Evolutionary conservation across 2,113 vertebrate species (phyloP).

Genomic region (Notothenia coriiceps): DNA sequence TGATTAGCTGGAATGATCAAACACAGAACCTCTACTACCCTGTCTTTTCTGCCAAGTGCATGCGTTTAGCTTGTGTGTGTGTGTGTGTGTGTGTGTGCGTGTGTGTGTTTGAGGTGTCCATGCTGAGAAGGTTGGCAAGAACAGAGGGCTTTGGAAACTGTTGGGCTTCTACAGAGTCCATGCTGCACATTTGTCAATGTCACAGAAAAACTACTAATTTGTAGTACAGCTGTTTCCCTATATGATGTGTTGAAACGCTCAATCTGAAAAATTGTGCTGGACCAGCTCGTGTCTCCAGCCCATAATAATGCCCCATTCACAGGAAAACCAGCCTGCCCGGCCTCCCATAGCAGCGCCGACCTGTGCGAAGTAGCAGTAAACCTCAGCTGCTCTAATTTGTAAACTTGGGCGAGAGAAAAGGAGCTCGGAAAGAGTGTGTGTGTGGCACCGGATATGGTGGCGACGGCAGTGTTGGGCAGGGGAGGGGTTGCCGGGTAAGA

Average conservation of each 20-base stretch:
- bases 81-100: background rate
- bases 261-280: constrained; percentile 77
- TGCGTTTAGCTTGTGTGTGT: constrained; percentile 11
- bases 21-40: constrained; percentile 30
- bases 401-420: constrained; percentile 71
- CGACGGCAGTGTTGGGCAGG: constrained; percentile 25
- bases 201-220: constrained; percentile 81
- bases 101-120: constrained; percentile 32
- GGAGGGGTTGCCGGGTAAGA: constrained; percentile 26
- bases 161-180: constrained; percentile 56
- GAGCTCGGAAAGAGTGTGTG: constrained; percentile 15
- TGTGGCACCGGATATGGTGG: constrained; percentile 59
- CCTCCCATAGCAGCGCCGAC: constrained; percentile 32
- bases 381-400: constrained; percentile 84
- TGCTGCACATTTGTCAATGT: constrained; percentile 85
- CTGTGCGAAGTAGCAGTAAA: constrained; percentile 70
- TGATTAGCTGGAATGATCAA: constrained; percentile 51
- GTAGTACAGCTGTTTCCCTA: constrained; percentile 86
- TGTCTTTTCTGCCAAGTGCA: constrained; percentile 44
- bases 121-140: constrained; percentile 46
- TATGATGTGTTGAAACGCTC: constrained; percentile 87
- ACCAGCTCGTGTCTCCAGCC: constrained; percentile 74
- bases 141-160: constrained; percentile 50
- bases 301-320: constrained; percentile 77
- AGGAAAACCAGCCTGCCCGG: constrained; percentile 41